Evolutionary conservation across 1,140 invertebrate genomes (phyloP).

Genomic region (Heterodera carotae): DNA sequence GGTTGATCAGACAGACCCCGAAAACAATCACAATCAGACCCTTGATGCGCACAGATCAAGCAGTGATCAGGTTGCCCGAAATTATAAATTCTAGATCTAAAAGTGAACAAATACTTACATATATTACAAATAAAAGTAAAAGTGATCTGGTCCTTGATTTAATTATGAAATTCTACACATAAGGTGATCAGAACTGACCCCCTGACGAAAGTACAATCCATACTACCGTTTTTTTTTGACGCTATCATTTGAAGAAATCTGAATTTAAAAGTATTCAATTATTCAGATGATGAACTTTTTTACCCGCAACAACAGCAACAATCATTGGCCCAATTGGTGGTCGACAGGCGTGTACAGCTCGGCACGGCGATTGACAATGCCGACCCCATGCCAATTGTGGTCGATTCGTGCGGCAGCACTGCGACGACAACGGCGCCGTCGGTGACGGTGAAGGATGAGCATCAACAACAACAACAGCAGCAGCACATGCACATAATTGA

Average conservation of each 20-base stretch:
- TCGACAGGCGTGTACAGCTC: background rate
- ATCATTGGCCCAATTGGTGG: background rate
- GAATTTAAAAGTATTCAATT: background rate
- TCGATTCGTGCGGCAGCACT: background rate
- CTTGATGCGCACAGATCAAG: too few relatives aligned
- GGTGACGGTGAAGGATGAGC: background rate
- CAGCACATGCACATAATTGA: background rate
- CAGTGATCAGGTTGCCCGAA: background rate
- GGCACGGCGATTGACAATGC: background rate
- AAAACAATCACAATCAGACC: too few relatives aligned
- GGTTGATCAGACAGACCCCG: too few relatives aligned
- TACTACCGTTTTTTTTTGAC: background rate
- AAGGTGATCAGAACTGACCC: too few relatives aligned
- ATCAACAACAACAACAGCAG: too few relatives aligned
- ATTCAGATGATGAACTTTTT: background rate
- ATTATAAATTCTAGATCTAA: too few relatives aligned
- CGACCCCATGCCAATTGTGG: background rate
- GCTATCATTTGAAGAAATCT: too few relatives aligned
- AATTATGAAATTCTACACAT: too few relatives aligned
- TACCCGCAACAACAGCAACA: background rate
- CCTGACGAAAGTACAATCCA: too few relatives aligned
- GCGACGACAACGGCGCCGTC: background rate
- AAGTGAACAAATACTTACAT: too few relatives aligned
- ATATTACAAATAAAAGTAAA: too few relatives aligned
- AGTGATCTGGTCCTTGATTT: too few relatives aligned